Evolutionary conservation across 2,113 vertebrate species (phyloP).

Genomic region (Lycaon pictus): DNA sequence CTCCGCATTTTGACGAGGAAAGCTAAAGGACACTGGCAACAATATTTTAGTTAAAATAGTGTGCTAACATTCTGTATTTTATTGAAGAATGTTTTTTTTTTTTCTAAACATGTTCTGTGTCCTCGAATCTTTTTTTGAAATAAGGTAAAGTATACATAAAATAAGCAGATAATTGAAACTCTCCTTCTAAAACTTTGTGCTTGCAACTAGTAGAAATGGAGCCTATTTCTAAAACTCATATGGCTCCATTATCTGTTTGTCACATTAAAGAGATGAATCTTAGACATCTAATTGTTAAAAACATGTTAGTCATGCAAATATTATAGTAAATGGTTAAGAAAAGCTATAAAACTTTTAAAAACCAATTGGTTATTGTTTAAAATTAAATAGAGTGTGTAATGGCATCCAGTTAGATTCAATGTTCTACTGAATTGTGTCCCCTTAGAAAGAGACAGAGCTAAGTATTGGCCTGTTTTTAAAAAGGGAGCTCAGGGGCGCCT

Average conservation of each 20-base stretch:
- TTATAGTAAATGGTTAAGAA: slow-evolving; percentile 23
- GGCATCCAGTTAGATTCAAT: neutral
- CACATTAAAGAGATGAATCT: neutral
- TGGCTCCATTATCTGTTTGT: neutral
- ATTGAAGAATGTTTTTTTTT: neutral
- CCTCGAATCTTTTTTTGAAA: slow-evolving; percentile 7
- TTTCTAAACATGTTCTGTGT: slow-evolving; percentile 18
- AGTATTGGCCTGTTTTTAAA: neutral
- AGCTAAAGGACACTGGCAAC: neutral
- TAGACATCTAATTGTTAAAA: slow-evolving; percentile 20
- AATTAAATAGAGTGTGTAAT: neutral
- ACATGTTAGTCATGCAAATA: neutral
- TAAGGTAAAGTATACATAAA: neutral
- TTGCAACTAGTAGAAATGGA: slow-evolving; percentile 25
- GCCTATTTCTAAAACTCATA: neutral
- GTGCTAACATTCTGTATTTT: neutral
- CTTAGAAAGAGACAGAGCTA: slow-evolving; percentile 31
- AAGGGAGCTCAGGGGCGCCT: neutral
- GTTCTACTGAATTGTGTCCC: neutral
- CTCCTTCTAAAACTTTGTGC: neutral
- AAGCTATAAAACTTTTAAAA: neutral
- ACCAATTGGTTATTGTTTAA: neutral
- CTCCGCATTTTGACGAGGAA: slow-evolving; percentile 31
- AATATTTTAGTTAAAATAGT: slow-evolving; percentile 48
- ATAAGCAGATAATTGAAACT: neutral